Percentiles rank a stretch among this genome's conserved stretches.
phyloP scores from a whole-genome alignment of 2,113 vertebrate species.

The Oncorhynchus kisutch region DNA sequence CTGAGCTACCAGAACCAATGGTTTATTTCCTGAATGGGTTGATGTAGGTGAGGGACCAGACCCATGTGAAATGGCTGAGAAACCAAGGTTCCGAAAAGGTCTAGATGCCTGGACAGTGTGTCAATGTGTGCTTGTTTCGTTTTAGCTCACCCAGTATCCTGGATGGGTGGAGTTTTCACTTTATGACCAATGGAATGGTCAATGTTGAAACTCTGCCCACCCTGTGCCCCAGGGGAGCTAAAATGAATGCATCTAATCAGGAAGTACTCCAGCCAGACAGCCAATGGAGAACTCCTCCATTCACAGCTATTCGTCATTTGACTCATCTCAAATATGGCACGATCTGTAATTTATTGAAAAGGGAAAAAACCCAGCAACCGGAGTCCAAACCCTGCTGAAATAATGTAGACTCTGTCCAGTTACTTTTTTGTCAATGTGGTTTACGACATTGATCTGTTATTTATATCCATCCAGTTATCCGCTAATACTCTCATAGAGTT shows the following conservation, averaged over 20 bases:
- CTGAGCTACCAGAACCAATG: background rate
- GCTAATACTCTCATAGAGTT: background rate
- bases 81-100: conserved; percentile 89
- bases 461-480: background rate
- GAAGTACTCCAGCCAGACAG: background rate
- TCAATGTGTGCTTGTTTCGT: no score
- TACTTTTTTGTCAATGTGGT: background rate
- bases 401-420: background rate
- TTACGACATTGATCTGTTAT: background rate
- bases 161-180: no score
- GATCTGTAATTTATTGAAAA: background rate
- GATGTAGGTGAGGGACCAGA: no score
- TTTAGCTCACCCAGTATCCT: no score
- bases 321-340: background rate
- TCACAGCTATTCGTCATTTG: no score
- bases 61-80: conserved; percentile 80
- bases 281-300: background rate
- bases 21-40: no score
- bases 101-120: conserved; percentile 75
- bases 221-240: no score
- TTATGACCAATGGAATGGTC: no score
- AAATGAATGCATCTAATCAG: background rate
- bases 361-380: background rate
- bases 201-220: no score
- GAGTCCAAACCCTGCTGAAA: background rate